phyloP scores from a whole-genome alignment of 2,797 vertebrate genomes.

The Sebastes trivittatus region DNA sequence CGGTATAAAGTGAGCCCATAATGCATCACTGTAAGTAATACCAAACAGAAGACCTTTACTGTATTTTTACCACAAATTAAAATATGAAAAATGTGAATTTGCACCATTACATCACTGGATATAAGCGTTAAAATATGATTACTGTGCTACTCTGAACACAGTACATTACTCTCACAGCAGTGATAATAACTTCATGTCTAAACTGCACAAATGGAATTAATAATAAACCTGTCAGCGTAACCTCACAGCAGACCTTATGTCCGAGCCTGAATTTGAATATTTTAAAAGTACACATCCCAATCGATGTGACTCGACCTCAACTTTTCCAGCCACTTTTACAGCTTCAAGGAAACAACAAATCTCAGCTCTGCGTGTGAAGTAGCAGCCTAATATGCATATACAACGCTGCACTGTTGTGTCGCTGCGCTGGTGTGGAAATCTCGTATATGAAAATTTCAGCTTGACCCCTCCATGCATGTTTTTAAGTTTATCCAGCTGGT shows the following conservation, averaged over 20 bases:
- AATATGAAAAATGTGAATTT: background rate
- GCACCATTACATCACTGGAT: background rate
- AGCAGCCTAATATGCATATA: background rate
- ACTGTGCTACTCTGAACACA: background rate
- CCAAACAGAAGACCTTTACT: background rate
- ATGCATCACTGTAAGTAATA: background rate
- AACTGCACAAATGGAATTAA: background rate
- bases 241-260: background rate
- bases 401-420: background rate
- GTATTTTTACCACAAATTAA: too few species aligned
- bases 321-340: background rate
- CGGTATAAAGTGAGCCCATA: background rate
- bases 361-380: background rate
- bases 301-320: constrained; percentile 11
- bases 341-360: constrained; percentile 10
- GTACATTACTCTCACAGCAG: background rate
- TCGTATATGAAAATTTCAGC: background rate
- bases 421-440: background rate
- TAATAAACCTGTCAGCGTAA: background rate
- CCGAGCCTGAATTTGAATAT: background rate
- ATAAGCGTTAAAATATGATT: background rate
- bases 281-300: background rate
- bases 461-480: constrained; percentile 29
- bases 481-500: constrained; percentile 44
- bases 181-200: background rate